Conservation (phyloP, 2,797 vertebrate species). For the Chaetophractus vellerosus region DNA sequence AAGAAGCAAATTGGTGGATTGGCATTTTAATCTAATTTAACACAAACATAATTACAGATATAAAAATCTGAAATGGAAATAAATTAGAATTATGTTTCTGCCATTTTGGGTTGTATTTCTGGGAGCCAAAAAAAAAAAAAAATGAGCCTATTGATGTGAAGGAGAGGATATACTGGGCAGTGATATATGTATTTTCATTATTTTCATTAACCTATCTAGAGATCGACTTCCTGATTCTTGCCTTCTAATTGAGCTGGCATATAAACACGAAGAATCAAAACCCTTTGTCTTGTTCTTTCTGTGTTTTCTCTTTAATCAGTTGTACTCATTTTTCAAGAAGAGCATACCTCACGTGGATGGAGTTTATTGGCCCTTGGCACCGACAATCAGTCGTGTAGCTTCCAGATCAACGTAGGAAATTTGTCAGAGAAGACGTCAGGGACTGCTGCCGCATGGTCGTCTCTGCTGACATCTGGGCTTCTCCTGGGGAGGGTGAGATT, state of each 20-base stretch:
- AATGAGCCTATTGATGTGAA: background rate
- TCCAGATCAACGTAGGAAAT: conserved; percentile 11
- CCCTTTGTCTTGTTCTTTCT: background rate
- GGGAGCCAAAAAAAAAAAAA: background rate
- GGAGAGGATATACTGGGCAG: background rate
- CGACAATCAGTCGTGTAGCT: conserved; percentile 18
- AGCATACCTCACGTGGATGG: background rate
- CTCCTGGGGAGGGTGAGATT: background rate
- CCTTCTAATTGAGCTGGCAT: background rate
- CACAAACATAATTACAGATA: conserved; percentile 81
- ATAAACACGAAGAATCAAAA: background rate
- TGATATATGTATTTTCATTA: background rate
- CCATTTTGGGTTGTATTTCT: conserved; percentile 63
- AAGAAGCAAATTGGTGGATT: conserved; percentile 75
- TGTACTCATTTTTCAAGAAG: conserved; percentile 49
- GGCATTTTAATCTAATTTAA: conserved; percentile 85
- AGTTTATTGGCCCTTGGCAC: conserved; percentile 40
- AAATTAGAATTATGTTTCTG: conserved; percentile 79
- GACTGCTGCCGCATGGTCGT: background rate
- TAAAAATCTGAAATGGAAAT: conserved; percentile 86
- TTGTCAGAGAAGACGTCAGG: background rate
- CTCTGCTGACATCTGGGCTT: conserved; percentile 6
- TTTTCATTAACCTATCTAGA: background rate
- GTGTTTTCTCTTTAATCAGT: conserved; percentile 22
- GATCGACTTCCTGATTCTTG: background rate